Conservation (phyloP, 2,888 invertebrate genomes). For the Oasisia sp. region DNA sequence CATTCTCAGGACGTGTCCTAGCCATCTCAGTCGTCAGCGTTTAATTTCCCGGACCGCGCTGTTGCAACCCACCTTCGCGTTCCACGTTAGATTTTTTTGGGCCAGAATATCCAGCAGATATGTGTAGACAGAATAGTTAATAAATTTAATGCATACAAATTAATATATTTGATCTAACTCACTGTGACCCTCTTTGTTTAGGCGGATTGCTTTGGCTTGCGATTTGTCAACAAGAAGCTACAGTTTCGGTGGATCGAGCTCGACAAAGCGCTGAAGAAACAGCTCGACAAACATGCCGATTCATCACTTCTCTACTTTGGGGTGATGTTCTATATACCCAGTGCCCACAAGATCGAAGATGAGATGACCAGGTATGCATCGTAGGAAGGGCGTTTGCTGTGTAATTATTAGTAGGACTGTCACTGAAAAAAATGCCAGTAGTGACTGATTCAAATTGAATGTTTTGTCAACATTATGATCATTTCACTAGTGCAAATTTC, state of each 20-base stretch:
- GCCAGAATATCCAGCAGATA: too few species aligned
- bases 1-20: too few species aligned
- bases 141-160: too few species aligned
- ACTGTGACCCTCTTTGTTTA: constrained; percentile 48
- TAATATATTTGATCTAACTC: not conserved
- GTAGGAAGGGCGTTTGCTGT: too few species aligned
- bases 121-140: too few species aligned
- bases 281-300: constrained; percentile 92
- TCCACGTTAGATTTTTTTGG: too few species aligned
- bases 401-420: too few species aligned
- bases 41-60: too few species aligned
- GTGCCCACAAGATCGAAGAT: constrained; percentile 87
- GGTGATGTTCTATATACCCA: constrained; percentile 94
- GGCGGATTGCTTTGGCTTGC: constrained; percentile 92
- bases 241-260: constrained; percentile 88
- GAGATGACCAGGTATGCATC: constrained; percentile 82
- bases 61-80: too few species aligned
- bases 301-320: constrained; percentile 81
- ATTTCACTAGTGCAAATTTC: not conserved
- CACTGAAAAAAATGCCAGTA: not conserved
- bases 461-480: too few species aligned
- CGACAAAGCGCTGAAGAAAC: constrained; percentile 91
- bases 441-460: too few species aligned
- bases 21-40: too few species aligned
- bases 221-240: constrained; percentile 76